These are phyloP conservation scores for Antitype chi DNA, from an alignment of 2,888 invertebrate genomes.

Conservation along the genomic window DNA sequence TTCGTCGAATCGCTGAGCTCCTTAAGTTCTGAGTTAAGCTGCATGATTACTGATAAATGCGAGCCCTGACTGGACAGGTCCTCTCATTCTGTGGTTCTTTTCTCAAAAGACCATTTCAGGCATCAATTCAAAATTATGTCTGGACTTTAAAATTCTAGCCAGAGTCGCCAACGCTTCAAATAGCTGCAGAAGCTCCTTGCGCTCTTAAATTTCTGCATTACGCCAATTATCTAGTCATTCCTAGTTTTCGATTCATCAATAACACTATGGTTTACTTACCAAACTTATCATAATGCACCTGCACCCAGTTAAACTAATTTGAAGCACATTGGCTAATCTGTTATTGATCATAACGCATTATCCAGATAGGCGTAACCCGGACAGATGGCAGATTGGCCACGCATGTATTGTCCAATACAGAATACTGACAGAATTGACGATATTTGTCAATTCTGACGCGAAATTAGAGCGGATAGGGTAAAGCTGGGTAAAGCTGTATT, in stretches of 20 bases:
- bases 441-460: slow-evolving; percentile 82
- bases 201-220: not conserved
- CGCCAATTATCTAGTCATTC: not conserved
- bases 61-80: too few species aligned
- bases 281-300: slow-evolving; percentile 73
- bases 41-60: too few species aligned
- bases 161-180: too few species aligned
- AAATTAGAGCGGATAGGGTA: slow-evolving; percentile 80
- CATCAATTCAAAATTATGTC: too few species aligned
- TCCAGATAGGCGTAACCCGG: slow-evolving; percentile 78
- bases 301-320: slow-evolving; percentile 73
- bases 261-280: not conserved
- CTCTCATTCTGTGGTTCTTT: too few species aligned
- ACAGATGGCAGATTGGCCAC: slow-evolving; percentile 80
- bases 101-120: too few species aligned
- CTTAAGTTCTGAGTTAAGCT: too few species aligned
- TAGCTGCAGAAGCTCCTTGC: too few species aligned
- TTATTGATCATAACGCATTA: slow-evolving; percentile 78
- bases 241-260: not conserved
- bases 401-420: slow-evolving; percentile 69
- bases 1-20: too few species aligned
- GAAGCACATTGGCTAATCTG: slow-evolving; percentile 76
- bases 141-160: too few species aligned
- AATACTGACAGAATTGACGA: slow-evolving; percentile 73
- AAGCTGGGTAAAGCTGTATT: slow-evolving; percentile 76